These are phyloP conservation scores for Malurus splendens DNA, from an alignment of 2,797 vertebrate species.

Conservation along the genomic window DNA sequence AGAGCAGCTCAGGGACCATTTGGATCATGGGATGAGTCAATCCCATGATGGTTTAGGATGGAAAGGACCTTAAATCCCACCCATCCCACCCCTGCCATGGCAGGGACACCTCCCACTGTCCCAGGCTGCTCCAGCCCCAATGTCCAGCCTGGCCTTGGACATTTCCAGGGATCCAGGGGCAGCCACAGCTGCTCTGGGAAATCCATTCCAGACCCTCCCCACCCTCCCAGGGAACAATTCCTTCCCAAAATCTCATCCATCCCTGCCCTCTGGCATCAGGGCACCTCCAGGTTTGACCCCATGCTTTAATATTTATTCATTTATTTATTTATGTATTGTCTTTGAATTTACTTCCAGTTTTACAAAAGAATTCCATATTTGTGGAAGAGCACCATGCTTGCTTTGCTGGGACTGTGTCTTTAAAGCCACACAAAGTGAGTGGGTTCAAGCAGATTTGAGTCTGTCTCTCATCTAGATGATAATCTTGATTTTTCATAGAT, in stretches of 20 bases:
- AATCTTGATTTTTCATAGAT: neutral
- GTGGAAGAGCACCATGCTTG: rapidly evolving
- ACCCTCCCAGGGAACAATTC: neutral
- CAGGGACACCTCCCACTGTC: rapidly evolving
- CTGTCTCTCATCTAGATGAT: neutral
- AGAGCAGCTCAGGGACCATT: rapidly evolving
- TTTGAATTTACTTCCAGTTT: neutral
- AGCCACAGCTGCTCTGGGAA: neutral
- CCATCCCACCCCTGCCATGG: neutral
- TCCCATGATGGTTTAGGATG: neutral
- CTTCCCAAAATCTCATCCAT: rapidly evolving
- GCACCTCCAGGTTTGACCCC: rapidly evolving
- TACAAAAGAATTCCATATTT: rapidly evolving
- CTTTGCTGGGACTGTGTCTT: neutral
- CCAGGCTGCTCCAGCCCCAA: neutral
- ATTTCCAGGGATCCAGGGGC: neutral
- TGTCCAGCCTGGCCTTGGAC: rapidly evolving
- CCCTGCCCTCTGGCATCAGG: neutral
- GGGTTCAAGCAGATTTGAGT: neutral
- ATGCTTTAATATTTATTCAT: neutral
- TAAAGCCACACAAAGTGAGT: neutral
- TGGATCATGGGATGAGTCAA: rapidly evolving
- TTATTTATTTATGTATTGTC: neutral
- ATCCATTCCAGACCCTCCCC: rapidly evolving
- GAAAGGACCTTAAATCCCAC: neutral